Evolutionary conservation across 1,140 invertebrate genomes (phyloP).

Genomic region (Pogonomyrmex californicus): DNA sequence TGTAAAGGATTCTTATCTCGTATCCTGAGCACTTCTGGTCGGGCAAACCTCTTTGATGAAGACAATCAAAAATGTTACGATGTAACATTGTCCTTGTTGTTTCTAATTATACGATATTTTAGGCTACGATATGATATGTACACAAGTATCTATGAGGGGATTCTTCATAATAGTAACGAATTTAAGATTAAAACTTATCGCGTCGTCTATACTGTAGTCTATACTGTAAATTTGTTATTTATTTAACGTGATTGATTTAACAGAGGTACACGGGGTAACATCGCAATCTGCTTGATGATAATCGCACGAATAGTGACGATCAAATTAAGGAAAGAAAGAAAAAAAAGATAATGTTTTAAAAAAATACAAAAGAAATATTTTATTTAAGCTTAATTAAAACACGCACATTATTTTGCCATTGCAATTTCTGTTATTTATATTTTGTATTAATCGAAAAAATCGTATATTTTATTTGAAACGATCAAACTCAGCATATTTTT

Average conservation of each 20-base stretch:
- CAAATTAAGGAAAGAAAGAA: constrained; percentile 14
- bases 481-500: constrained; percentile 36
- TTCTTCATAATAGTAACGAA: constrained; percentile 64
- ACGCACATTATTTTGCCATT: background rate
- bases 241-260: constrained; percentile 64
- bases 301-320: constrained; percentile 20
- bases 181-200: constrained; percentile 57
- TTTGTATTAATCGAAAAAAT: constrained; percentile 23
- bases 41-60: constrained; percentile 82
- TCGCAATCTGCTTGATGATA: constrained; percentile 31
- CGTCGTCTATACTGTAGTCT: constrained; percentile 43
- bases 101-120: constrained; percentile 82
- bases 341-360: constrained; percentile 4
- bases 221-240: constrained; percentile 56
- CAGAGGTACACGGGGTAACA: constrained; percentile 39
- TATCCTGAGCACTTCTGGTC: constrained; percentile 58
- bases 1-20: constrained; percentile 24
- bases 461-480: constrained; percentile 59
- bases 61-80: constrained; percentile 87
- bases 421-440: constrained; percentile 24
- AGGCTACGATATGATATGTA: constrained; percentile 65
- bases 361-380: constrained; percentile 12
- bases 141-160: constrained; percentile 43
- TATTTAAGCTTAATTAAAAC: constrained; percentile 30
- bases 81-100: constrained; percentile 87